phyloP scores from a whole-genome alignment of 2,113 vertebrate genomes.

The Erythrocercus mccallii region DNA sequence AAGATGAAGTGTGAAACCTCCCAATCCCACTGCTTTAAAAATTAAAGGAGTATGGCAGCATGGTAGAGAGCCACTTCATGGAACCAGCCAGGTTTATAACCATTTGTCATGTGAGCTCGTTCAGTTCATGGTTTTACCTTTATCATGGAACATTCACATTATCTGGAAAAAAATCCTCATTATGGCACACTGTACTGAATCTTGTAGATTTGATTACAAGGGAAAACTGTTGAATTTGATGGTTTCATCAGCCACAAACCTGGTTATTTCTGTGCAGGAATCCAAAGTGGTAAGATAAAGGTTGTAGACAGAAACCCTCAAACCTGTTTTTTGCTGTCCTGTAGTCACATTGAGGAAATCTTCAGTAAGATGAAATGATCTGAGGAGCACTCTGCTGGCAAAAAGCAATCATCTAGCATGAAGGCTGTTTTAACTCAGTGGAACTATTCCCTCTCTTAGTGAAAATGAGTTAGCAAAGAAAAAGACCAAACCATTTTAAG shows the following conservation, averaged over 20 bases:
- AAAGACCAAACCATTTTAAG: not conserved
- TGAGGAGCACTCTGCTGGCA: not conserved
- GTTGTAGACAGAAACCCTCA: not conserved
- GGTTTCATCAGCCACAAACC: not conserved
- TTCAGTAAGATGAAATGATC: not conserved
- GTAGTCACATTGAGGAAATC: not conserved
- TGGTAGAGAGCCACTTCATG: not conserved
- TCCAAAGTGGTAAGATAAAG: not conserved
- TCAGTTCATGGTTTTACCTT: not conserved
- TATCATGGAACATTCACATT: not conserved
- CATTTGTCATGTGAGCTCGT: not conserved
- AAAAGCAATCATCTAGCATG: not conserved
- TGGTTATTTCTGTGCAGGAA: not conserved
- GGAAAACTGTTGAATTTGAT: not conserved
- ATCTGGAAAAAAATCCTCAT: not conserved
- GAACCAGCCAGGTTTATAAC: not conserved
- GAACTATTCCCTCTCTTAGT: not conserved
- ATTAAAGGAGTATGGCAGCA: not conserved
- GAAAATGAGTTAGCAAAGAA: not conserved
- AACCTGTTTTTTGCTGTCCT: not conserved
- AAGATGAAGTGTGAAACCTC: not conserved
- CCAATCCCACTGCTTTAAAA: not conserved
- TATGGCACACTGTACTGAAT: not conserved
- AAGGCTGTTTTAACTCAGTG: not conserved
- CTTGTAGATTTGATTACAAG: not conserved